phyloP scores from a whole-genome alignment of 2,797 vertebrate species.

The Aphelocoma californica region DNA sequence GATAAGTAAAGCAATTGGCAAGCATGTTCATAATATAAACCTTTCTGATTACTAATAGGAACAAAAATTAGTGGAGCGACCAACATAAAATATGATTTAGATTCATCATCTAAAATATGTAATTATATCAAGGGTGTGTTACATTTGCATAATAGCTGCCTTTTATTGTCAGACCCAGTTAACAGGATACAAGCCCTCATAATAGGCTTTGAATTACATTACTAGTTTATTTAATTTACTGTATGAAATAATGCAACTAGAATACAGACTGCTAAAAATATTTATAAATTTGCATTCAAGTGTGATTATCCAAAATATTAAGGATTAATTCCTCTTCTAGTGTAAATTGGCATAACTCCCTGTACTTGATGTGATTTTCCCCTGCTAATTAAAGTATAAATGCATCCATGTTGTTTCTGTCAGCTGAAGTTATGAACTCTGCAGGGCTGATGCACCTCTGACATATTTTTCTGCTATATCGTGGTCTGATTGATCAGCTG shows the following conservation, averaged over 20 bases:
- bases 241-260: neutral
- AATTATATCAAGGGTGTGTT: constrained; percentile 47
- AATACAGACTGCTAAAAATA: neutral
- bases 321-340: neutral
- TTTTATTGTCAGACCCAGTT: constrained; percentile 46
- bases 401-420: neutral
- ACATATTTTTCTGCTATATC: neutral
- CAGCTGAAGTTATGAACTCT: neutral
- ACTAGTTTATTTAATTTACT: constrained; percentile 23
- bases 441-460: neutral
- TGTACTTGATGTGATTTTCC: neutral
- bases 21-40: neutral
- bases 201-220: constrained; percentile 21
- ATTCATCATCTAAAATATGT: constrained; percentile 22
- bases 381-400: neutral
- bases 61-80: neutral
- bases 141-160: constrained; percentile 51
- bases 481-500: accelerated
- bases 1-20: neutral
- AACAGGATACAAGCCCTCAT: constrained; percentile 21
- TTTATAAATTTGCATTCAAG: constrained; percentile 4
- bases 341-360: neutral
- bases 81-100: neutral
- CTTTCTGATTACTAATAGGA: neutral
- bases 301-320: constrained; percentile 6